A percentile compares a stretch with the other conserved stretches of the same genome.
These are phyloP conservation scores for Crocodylus rhombifer DNA, from an alignment of 2,797 vertebrate species.

Conservation along the genomic window DNA sequence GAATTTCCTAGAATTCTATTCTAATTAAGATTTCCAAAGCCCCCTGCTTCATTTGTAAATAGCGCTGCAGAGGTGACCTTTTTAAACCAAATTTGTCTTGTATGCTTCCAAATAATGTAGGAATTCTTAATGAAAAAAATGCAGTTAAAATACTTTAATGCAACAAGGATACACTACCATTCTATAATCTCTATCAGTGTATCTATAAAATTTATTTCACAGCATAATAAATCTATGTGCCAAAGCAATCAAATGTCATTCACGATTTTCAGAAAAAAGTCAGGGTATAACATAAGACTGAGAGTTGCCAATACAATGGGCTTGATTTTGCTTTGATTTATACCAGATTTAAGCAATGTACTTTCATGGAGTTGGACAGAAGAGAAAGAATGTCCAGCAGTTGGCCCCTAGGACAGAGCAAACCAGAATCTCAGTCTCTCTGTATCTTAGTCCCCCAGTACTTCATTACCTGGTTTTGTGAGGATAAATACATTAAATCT, in stretches of 20 bases:
- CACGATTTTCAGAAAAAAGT: neutral
- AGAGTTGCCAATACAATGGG: neutral
- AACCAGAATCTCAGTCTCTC: neutral
- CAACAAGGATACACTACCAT: neutral
- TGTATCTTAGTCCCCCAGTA: neutral
- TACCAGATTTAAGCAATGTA: neutral
- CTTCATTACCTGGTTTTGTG: neutral
- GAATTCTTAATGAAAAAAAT: neutral
- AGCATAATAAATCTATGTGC: neutral
- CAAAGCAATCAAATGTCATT: neutral
- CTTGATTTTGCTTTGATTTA: neutral
- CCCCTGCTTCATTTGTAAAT: neutral
- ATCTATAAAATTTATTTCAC: neutral
- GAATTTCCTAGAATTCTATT: constrained; percentile 50
- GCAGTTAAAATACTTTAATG: neutral
- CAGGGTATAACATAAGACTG: neutral
- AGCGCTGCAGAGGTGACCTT: constrained; percentile 6
- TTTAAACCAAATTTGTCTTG: constrained; percentile 49
- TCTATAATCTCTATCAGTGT: neutral
- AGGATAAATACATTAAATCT: neutral
- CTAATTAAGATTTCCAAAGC: constrained; percentile 42
- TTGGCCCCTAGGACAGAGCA: neutral
- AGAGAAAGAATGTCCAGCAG: neutral
- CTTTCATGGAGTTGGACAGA: neutral
- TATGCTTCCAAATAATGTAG: constrained; percentile 26